phyloP scores from a whole-genome alignment of 2,888 invertebrate genomes.

The Aricia artaxerxes region DNA sequence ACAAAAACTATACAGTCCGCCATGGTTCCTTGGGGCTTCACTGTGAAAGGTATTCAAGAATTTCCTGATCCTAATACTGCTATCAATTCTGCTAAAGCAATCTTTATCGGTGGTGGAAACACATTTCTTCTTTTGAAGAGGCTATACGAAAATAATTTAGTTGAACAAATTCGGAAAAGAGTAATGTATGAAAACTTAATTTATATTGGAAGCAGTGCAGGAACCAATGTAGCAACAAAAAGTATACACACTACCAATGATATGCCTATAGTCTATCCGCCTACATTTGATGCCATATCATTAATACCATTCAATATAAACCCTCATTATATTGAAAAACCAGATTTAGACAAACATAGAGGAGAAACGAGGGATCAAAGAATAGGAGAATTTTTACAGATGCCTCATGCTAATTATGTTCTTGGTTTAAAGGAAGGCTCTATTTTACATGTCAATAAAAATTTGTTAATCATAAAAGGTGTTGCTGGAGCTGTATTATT shows the following conservation, averaged over 20 bases:
- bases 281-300: constrained; percentile 85
- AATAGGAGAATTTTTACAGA: constrained; percentile 84
- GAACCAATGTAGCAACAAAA: constrained; percentile 90
- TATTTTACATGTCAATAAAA: constrained; percentile 81
- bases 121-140: constrained; percentile 87
- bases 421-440: constrained; percentile 87
- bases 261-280: constrained; percentile 92
- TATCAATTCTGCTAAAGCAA: constrained; percentile 82
- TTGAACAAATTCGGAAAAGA: constrained; percentile 82
- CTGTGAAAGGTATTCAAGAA: constrained; percentile 84
- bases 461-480: constrained; percentile 82
- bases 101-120: constrained; percentile 91
- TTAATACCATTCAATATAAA: constrained; percentile 92
- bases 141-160: constrained; percentile 84
- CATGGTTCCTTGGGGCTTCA: constrained; percentile 83
- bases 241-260: constrained; percentile 93
- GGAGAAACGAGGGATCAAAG: constrained; percentile 90
- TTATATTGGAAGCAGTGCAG: constrained; percentile 90
- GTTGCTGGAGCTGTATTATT: constrained; percentile 83
- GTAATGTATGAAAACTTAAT: constrained; percentile 83
- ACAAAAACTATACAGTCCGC: constrained; percentile 80
- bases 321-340: constrained; percentile 88
- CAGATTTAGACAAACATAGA: constrained; percentile 83
- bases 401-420: constrained; percentile 81
- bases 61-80: constrained; percentile 78